These are phyloP conservation scores for Callorhinus ursinus DNA, from an alignment of 2,113 vertebrate genomes.

Conservation along the genomic window DNA sequence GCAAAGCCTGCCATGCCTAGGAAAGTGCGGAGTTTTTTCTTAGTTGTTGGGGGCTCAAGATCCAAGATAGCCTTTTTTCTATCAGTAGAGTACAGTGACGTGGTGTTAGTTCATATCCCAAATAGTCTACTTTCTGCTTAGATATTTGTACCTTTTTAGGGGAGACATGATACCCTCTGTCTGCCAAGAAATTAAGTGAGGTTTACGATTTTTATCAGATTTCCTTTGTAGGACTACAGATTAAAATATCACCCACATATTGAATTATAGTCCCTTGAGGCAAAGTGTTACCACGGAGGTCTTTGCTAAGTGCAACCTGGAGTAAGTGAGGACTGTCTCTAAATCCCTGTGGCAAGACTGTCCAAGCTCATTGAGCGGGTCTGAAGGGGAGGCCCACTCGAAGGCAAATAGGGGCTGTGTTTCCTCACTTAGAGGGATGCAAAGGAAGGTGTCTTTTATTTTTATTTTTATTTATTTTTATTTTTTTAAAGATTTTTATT, in stretches of 20 bases:
- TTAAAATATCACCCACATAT: background rate
- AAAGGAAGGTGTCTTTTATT: background rate
- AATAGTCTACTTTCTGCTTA: background rate
- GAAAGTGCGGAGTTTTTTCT: background rate
- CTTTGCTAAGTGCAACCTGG: background rate
- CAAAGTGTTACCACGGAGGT: background rate
- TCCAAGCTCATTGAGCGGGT: background rate
- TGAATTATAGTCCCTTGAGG: background rate
- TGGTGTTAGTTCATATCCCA: background rate
- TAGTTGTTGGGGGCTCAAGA: background rate
- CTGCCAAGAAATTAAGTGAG: background rate
- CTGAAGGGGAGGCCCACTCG: background rate
- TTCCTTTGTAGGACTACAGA: background rate
- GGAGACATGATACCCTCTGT: background rate
- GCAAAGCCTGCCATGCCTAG: background rate
- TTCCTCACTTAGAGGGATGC: background rate
- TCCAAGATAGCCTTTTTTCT: background rate
- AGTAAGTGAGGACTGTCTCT: background rate
- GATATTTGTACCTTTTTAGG: background rate
- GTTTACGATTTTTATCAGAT: background rate
- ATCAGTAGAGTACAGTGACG: background rate
- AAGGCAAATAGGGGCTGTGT: too few species aligned
- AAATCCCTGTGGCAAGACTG: background rate
- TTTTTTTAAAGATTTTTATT: too few species aligned
- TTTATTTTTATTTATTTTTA: too few species aligned